Percentiles rank a stretch among this genome's conserved stretches.
These are phyloP conservation scores for Isurus oxyrinchus DNA, from an alignment of 2,113 vertebrate genomes.

Conservation along the genomic window DNA sequence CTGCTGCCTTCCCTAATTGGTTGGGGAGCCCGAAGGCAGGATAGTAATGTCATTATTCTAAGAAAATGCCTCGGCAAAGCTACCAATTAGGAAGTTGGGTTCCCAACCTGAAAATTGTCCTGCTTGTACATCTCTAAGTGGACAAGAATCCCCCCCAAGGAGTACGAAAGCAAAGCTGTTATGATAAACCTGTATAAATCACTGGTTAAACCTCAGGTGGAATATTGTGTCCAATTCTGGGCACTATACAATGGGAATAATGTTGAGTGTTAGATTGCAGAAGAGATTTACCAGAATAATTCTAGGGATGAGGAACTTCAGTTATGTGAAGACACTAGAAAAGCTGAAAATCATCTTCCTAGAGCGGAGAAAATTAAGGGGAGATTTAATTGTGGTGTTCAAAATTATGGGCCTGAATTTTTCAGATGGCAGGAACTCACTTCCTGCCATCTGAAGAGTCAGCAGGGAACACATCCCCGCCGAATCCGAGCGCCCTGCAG, in stretches of 20 bases:
- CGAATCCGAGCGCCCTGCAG: too few species aligned
- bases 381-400: background rate
- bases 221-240: background rate
- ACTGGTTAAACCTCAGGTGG: background rate
- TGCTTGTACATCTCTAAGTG: too few species aligned
- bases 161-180: background rate
- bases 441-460: too few species aligned
- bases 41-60: too few species aligned
- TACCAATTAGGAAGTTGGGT: too few species aligned
- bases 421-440: too few species aligned
- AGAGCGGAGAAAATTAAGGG: background rate
- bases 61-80: too few species aligned
- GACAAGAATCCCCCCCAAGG: too few species aligned
- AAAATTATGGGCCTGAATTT: background rate
- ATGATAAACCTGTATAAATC: background rate
- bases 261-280: background rate
- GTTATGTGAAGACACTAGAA: background rate
- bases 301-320: background rate
- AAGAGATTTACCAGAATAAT: background rate
- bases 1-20: too few species aligned
- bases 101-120: too few species aligned
- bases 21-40: too few species aligned
- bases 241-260: background rate
- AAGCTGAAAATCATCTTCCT: background rate
- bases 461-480: too few species aligned